Percentiles rank a stretch among this genome's conserved stretches.
These are phyloP conservation scores for Branchellion lobata DNA, from an alignment of 2,888 invertebrate species.

Conservation along the genomic window DNA sequence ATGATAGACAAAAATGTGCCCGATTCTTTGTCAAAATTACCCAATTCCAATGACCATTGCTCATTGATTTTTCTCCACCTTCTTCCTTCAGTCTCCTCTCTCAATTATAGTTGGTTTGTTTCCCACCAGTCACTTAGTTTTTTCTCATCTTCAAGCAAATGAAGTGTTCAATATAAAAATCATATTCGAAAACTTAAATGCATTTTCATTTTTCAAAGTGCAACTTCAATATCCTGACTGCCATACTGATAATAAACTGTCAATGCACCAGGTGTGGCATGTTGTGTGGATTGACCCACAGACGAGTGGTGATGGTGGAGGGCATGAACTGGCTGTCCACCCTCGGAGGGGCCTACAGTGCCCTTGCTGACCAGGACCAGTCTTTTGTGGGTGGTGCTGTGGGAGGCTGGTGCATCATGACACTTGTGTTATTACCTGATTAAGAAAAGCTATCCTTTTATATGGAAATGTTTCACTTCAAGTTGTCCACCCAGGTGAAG, in stretches of 20 bases:
- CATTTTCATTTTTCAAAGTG: no score
- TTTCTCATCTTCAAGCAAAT: background rate
- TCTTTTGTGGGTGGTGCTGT: slow-evolving; percentile 72
- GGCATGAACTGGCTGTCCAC: slow-evolving; percentile 88
- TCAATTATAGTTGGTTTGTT: slow-evolving; percentile 44
- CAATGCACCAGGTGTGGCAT: background rate
- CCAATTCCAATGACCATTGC: background rate
- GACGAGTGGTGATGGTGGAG: slow-evolving; percentile 54
- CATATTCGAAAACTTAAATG: no score
- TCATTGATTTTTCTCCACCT: background rate
- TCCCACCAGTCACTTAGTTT: background rate
- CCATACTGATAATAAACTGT: no score
- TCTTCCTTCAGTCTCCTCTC: background rate
- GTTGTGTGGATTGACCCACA: slow-evolving; percentile 38
- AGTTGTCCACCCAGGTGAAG: slow-evolving; percentile 23
- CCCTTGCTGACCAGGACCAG: slow-evolving; percentile 82
- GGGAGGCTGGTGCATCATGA: background rate
- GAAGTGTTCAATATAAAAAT: no score
- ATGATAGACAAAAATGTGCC: background rate
- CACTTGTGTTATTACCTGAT: background rate
- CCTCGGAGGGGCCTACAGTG: slow-evolving; percentile 91
- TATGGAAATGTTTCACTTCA: background rate
- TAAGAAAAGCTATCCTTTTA: no score
- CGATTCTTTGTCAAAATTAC: background rate
- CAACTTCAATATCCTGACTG: no score